Conservation (phyloP, 2,888 invertebrate species). For the Nephrotoma appendiculata region DNA sequence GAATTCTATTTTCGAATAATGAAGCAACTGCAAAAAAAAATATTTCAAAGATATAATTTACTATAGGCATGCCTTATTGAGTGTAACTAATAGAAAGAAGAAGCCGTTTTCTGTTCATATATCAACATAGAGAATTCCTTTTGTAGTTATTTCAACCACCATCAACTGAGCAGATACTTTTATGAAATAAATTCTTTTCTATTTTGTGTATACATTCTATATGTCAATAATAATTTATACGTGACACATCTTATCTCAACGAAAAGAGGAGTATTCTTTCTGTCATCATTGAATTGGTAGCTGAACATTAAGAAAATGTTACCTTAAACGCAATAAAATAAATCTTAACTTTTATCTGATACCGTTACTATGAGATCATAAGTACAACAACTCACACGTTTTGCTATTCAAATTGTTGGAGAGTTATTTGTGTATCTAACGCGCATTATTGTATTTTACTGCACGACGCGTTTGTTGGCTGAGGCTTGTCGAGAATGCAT, state of each 20-base stretch:
- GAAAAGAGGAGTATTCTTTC: not conserved
- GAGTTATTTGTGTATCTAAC: too few relatives aligned
- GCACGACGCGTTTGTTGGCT: too few relatives aligned
- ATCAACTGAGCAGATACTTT: not conserved
- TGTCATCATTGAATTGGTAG: not conserved
- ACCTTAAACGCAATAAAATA: too few relatives aligned
- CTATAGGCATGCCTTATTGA: not conserved
- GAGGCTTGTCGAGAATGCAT: too few relatives aligned
- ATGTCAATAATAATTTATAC: not conserved
- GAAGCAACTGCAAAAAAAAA: not conserved
- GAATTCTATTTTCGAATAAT: not conserved
- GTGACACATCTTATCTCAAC: not conserved
- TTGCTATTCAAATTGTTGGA: too few relatives aligned
- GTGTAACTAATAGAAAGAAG: not conserved
- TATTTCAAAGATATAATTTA: not conserved
- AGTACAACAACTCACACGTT: too few relatives aligned
- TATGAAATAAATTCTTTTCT: not conserved
- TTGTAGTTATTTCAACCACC: not conserved
- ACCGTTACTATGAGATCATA: too few relatives aligned
- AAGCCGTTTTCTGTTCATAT: not conserved
- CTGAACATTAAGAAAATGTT: too few relatives aligned
- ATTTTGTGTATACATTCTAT: not conserved
- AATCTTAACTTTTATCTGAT: too few relatives aligned
- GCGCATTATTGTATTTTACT: too few relatives aligned
- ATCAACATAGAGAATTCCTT: not conserved